These are phyloP conservation scores for Sarcophaga rosellei DNA, from an alignment of 2,888 invertebrate species.

Conservation along the genomic window DNA sequence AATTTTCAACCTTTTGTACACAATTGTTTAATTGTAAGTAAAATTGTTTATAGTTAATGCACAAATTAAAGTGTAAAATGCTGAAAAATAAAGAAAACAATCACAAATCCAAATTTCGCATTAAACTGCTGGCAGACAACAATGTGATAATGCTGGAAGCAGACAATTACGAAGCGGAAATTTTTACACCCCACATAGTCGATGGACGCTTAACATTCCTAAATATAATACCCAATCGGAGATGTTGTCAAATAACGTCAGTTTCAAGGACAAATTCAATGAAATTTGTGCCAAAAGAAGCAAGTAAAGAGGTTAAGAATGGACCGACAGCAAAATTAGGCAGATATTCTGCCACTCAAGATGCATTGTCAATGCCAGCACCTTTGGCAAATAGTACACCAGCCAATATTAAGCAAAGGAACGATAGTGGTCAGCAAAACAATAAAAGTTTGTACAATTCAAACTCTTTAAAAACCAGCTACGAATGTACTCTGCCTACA, in stretches of 20 bases:
- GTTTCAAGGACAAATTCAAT: not conserved
- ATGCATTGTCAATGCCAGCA: not conserved
- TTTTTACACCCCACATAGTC: constrained; percentile 76
- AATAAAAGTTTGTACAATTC: not conserved
- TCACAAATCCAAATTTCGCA: constrained; percentile 68
- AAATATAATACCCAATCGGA: constrained; percentile 74
- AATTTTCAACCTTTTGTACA: not conserved
- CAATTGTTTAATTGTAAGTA: not conserved
- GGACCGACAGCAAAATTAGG: not conserved
- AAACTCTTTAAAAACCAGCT: not conserved
- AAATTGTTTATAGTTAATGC: not conserved
- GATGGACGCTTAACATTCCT: constrained; percentile 75
- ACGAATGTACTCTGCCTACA: constrained; percentile 41
- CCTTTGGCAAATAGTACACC: constrained; percentile 64
- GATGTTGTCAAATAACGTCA: constrained; percentile 72
- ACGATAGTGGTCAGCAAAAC: not conserved
- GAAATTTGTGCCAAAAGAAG: not conserved
- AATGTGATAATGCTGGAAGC: constrained; percentile 75
- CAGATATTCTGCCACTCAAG: not conserved
- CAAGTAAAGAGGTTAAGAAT: not conserved
- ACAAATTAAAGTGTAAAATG: constrained; percentile 25
- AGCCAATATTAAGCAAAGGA: not conserved
- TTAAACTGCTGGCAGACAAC: constrained; percentile 75
- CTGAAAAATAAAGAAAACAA: not conserved
- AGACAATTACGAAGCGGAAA: constrained; percentile 74